Conservation (phyloP, 2,797 vertebrate genomes). For the Melopsittacus undulatus region DNA sequence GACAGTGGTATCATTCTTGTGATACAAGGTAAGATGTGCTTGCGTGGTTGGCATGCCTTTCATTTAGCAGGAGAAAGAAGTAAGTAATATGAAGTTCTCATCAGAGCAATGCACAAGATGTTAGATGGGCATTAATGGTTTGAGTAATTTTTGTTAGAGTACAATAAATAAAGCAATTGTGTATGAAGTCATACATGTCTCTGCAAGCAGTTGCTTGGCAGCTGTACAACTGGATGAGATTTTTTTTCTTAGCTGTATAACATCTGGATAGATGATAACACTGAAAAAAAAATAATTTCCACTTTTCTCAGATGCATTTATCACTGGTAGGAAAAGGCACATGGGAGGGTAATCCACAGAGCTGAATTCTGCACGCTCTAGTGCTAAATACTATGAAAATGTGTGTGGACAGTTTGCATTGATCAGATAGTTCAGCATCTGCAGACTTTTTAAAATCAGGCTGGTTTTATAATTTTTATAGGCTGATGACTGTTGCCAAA, state of each 20-base stretch:
- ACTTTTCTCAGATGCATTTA: neutral
- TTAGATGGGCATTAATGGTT: neutral
- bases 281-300: neutral
- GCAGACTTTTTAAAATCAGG: neutral
- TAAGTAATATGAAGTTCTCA: neutral
- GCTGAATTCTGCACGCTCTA: neutral
- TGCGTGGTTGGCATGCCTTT: neutral
- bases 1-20: neutral
- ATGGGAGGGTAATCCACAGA: neutral
- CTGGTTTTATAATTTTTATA: neutral
- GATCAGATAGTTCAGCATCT: neutral
- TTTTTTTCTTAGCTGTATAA: neutral
- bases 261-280: neutral
- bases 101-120: neutral
- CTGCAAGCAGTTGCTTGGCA: neutral
- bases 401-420: neutral
- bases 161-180: neutral
- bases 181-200: neutral
- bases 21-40: neutral
- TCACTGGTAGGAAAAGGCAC: neutral
- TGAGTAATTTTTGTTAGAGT: constrained; percentile 4
- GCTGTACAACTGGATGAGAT: neutral
- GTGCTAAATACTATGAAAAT: neutral
- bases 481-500: neutral
- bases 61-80: neutral